Evolutionary conservation across 2,113 vertebrate genomes (phyloP), one percentile per base, ranked within the genome.

Genomic region (Delphinapterus leucas): DNA sequence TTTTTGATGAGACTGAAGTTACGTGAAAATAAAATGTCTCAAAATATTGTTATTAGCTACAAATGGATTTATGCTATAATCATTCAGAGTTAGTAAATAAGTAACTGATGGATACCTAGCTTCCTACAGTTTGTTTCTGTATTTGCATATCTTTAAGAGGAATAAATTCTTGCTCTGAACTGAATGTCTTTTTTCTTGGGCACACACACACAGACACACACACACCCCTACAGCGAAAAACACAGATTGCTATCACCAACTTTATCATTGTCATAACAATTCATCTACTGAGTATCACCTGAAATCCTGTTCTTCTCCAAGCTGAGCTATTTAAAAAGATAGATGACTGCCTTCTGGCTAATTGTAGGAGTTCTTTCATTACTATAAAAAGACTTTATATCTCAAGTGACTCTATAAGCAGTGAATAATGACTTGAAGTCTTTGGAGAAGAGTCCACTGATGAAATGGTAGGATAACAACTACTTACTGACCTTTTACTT

Each of bases 281-380:
- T 98, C 98, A 97, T 98, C 98, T 96, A 93, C 12, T 21, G 77
- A 95, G 82, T 95, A 94, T 96, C 0, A 41, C 94, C 96, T 97
- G 97, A 97, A 97, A 97, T 98, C 93, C 93, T 97, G 94, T 93
- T 98, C 97, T 98, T 95, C 97, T 97, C 97, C 15, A 82, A 98
- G 97, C 81, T 0, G 21, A 98, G 96, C 85, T 98, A 96, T 98
- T 99, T 98, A 98, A 98, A 98, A 99, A 98, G 98, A 99, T 98
- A 97, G 96, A 99, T 98, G 98, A 97, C 97, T 98, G 98, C 98
- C 98, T 98, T 97, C 98, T 98, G 98, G 98, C 98, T 98, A 99
- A 99, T 99, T 98, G 98, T 97, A 96, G 97, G 97, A 98, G 98
- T 98, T 95, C 98, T 98, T 98, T 98, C 98, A 98, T 98, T 98